These are phyloP conservation scores for Trachymyrmex cornetzi DNA, from an alignment of 1,140 invertebrate species.

Conservation along the genomic window DNA sequence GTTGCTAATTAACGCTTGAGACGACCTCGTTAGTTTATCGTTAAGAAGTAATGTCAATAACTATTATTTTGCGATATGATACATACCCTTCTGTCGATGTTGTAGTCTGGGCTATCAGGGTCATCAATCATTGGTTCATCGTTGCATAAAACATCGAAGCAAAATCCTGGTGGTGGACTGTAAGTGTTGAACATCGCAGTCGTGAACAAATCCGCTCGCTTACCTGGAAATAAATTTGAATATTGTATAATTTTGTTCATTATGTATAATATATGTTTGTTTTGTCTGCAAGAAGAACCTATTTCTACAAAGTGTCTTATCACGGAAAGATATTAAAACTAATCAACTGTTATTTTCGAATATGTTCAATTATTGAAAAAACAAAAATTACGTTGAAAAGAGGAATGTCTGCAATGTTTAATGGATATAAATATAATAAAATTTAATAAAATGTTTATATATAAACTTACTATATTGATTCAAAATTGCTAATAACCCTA, in stretches of 20 bases:
- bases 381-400: too few species aligned
- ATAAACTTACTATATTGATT: too few species aligned
- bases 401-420: too few species aligned
- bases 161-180: constrained; percentile 94
- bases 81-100: constrained; percentile 90
- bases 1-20: not conserved
- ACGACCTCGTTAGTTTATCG: constrained; percentile 22
- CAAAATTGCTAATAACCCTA: too few species aligned
- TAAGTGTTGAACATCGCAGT: constrained; percentile 93
- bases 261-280: not conserved
- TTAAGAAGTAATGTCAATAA: not conserved
- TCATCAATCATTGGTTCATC: constrained; percentile 95
- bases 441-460: too few species aligned
- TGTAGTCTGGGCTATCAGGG: constrained; percentile 90
- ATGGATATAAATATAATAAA: too few species aligned
- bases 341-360: too few species aligned
- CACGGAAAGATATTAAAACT: too few species aligned
- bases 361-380: too few species aligned
- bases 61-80: not conserved
- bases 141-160: constrained; percentile 94
- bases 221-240: constrained; percentile 83
- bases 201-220: constrained; percentile 90
- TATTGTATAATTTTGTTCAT: not conserved
- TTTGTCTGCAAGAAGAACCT: too few species aligned
- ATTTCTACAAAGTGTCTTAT: too few species aligned